phyloP scores from a whole-genome alignment of 37 sponge, comb jelly and placozoan species.

The Mnemiopsis leidyi region DNA sequence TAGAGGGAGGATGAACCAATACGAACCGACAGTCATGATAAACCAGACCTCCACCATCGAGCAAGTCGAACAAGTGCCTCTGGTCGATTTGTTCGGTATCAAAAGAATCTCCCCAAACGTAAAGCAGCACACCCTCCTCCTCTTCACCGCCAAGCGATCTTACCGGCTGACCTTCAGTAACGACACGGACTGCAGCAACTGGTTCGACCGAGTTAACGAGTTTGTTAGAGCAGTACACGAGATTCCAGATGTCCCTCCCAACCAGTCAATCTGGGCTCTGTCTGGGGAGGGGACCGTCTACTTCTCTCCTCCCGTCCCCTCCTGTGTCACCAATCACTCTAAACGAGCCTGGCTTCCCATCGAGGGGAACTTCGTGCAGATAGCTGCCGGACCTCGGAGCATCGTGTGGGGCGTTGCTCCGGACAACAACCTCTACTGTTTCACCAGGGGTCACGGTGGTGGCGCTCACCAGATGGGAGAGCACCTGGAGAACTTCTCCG shows the following conservation, averaged over 20 bases:
- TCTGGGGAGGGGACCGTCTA: neutral
- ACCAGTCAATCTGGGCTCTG: neutral
- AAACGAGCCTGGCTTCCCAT: conserved; percentile 36
- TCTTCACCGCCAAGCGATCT: neutral
- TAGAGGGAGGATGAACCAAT: neutral
- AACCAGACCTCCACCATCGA: neutral
- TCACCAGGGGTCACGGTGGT: neutral
- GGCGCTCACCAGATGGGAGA: neutral
- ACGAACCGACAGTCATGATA: neutral
- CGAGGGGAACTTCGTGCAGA: neutral
- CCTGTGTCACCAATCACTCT: conserved; percentile 19
- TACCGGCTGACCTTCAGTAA: neutral
- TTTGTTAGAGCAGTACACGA: neutral
- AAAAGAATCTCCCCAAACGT: conserved; percentile 1
- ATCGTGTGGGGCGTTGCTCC: neutral
- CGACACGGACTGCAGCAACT: neutral
- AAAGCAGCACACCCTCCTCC: neutral
- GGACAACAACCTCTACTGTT: neutral
- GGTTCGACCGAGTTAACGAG: neutral
- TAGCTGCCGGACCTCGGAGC: neutral
- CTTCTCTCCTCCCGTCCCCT: conserved; percentile 20
- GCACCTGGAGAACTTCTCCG: neutral
- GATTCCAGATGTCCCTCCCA: neutral
- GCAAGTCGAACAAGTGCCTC: neutral
- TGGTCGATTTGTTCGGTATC: neutral